Percentiles rank a stretch among this genome's conserved stretches.
These are phyloP conservation scores for Ciona savignyi DNA, from an alignment of 23 tunicate genomes.

Conservation along the genomic window DNA sequence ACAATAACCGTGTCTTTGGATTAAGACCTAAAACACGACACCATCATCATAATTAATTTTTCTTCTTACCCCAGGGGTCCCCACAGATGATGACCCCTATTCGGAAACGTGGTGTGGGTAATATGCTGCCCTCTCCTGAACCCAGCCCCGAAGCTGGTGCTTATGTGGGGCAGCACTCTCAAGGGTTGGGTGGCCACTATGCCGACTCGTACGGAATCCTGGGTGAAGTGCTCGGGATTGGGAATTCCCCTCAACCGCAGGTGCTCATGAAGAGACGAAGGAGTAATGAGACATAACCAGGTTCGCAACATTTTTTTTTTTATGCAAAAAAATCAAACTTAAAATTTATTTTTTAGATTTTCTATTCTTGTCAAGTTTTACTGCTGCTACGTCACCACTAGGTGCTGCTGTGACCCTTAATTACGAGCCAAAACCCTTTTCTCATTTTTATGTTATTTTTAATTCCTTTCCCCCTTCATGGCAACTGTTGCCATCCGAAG, in stretches of 20 bases:
- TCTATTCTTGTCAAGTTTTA: background rate
- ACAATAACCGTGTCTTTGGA: too few species aligned
- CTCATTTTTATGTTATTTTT: background rate
- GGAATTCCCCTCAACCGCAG: background rate
- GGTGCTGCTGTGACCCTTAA: too few species aligned
- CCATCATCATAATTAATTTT: background rate
- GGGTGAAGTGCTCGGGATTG: slow-evolving; percentile 2
- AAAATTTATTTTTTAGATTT: background rate
- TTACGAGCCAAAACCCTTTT: background rate
- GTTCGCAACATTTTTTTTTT: too few species aligned
- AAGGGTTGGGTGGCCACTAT: slow-evolving; percentile 90
- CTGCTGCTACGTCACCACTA: background rate
- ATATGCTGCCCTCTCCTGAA: slow-evolving; percentile 77
- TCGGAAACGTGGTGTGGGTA: slow-evolving; percentile 21
- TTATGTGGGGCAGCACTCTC: slow-evolving; percentile 94
- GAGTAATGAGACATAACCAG: slow-evolving; percentile 67
- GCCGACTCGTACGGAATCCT: slow-evolving; percentile 43
- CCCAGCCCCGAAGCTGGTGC: slow-evolving; percentile 97
- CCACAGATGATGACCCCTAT: slow-evolving; percentile 21
- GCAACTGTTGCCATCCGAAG: background rate
- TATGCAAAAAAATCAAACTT: too few species aligned
- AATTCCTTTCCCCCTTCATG: background rate
- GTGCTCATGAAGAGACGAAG: slow-evolving; percentile 27
- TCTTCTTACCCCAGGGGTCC: slow-evolving; percentile 9
- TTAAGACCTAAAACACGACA: too few species aligned